Evolutionary conservation across 2,113 vertebrate species (phyloP).

Genomic region (Myotis brandtii): DNA sequence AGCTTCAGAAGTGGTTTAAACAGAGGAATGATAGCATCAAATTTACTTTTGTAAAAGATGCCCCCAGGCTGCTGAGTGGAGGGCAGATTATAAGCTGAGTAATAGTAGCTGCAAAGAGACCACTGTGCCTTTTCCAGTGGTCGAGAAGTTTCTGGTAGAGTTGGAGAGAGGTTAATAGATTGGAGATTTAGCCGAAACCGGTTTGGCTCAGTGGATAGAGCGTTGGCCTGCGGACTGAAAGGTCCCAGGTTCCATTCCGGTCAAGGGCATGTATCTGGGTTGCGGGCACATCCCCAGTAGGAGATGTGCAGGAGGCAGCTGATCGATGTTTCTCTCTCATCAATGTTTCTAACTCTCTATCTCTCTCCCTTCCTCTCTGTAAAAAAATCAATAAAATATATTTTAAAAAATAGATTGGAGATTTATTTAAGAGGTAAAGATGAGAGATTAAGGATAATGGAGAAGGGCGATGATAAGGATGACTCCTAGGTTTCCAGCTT

Average conservation of each 20-base stretch:
- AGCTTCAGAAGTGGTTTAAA: neutral
- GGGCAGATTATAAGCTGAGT: neutral
- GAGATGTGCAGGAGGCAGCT: no score
- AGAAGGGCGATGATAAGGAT: neutral
- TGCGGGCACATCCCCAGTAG: no score
- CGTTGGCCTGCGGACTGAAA: no score
- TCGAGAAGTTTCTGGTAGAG: neutral
- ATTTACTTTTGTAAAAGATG: neutral
- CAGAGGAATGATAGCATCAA: neutral
- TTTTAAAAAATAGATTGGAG: neutral
- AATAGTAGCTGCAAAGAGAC: neutral
- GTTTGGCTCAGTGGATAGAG: no score
- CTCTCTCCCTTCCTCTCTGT: no score
- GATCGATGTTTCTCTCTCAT: no score
- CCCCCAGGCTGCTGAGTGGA: neutral
- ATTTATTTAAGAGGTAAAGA: neutral
- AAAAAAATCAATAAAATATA: no score
- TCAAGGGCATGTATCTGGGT: no score
- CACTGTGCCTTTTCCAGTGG: neutral
- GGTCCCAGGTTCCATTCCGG: no score
- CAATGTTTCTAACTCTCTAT: no score
- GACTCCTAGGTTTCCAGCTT: neutral
- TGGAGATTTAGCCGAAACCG: neutral
- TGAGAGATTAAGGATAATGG: neutral
- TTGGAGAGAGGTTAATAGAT: neutral